phyloP scores from a whole-genome alignment of 2,113 vertebrate genomes.

The Sciurus niger region DNA sequence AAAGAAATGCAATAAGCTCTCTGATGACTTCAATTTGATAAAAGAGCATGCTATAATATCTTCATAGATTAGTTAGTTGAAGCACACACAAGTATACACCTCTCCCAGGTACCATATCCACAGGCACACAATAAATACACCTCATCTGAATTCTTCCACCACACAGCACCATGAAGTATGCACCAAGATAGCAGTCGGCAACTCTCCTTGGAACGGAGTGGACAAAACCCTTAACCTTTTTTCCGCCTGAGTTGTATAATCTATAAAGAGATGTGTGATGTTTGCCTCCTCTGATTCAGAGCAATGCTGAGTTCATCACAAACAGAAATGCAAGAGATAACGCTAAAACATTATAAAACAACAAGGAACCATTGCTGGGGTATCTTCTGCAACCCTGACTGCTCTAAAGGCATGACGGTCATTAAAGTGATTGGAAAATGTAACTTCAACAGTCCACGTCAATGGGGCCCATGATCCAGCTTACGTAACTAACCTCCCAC shows the following conservation, averaged over 20 bases:
- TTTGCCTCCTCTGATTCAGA: neutral
- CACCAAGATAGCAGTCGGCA: too few species aligned
- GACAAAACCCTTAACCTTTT: neutral
- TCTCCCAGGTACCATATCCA: too few species aligned
- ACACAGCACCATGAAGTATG: neutral
- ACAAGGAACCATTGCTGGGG: neutral
- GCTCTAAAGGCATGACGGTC: accelerated
- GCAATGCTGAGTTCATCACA: neutral
- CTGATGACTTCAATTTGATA: neutral
- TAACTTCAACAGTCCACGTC: neutral
- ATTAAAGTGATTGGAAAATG: neutral
- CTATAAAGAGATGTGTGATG: neutral
- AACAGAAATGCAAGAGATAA: neutral
- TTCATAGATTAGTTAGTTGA: neutral
- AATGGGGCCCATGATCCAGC: neutral
- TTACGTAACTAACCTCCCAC: neutral
- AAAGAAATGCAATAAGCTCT: neutral
- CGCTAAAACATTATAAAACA: neutral
- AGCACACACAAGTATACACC: accelerated
- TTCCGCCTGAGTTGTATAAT: neutral
- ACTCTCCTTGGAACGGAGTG: neutral
- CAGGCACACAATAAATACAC: neutral
- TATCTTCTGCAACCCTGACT: neutral
- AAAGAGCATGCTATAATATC: neutral
- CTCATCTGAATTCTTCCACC: neutral